phyloP scores from a whole-genome alignment of 2,888 invertebrate genomes.

The Callyntrura sp. region DNA sequence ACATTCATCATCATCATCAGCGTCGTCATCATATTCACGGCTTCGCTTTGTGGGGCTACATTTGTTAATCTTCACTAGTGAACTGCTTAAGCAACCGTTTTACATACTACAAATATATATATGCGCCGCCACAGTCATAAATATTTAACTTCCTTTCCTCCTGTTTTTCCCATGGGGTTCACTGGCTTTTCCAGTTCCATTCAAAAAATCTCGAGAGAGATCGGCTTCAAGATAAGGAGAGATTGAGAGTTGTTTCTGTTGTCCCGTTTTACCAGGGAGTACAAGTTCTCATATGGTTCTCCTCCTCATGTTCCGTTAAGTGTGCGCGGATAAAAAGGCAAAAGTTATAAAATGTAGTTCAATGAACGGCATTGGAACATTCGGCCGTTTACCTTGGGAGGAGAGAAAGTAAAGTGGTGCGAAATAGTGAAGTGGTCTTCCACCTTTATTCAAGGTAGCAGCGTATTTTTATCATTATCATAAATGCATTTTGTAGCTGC shows the following conservation, averaged over 20 bases:
- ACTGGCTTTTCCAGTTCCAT: constrained; percentile 69
- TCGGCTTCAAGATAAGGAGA: not conserved
- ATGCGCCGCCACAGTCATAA: not conserved
- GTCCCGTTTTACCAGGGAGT: not conserved
- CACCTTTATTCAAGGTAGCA: too few relatives aligned
- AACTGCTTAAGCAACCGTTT: not conserved
- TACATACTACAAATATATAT: not conserved
- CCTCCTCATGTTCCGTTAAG: not conserved
- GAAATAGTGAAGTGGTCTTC: too few relatives aligned
- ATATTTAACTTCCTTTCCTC: constrained; percentile 21
- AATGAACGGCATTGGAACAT: constrained; percentile 33
- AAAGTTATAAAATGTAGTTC: constrained; percentile 25
- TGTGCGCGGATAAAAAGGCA: too few relatives aligned
- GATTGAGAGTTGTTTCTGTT: not conserved
- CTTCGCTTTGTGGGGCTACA: too few relatives aligned
- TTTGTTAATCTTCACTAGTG: too few relatives aligned
- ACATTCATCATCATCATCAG: too few relatives aligned
- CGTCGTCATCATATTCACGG: not conserved
- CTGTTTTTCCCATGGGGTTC: constrained; percentile 64
- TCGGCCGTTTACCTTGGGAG: not conserved
- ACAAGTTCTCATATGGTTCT: not conserved
- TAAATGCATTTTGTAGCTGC: too few relatives aligned
- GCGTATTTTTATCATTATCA: too few relatives aligned
- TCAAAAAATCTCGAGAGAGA: constrained; percentile 22
- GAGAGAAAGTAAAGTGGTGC: too few relatives aligned